Evolutionary conservation across 1,140 invertebrate genomes (phyloP), one percentile per base, ranked within the genome.

Genomic region (Spodoptera litura): DNA sequence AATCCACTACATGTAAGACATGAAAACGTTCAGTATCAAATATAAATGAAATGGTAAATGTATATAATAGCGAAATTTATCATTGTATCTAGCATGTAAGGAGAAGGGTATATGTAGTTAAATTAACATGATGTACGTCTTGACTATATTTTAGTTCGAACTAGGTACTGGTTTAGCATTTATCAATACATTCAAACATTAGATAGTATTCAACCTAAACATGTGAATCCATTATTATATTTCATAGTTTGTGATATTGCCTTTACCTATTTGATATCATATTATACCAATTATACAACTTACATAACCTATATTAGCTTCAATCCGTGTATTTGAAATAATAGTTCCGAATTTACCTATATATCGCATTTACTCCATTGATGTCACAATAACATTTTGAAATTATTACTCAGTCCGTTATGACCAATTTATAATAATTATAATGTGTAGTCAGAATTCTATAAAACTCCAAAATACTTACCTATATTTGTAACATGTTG

Each of bases 51-150:
- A 52, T 77, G 62, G 61, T 77, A 77, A 56, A 56, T 77, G 74
- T 77, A 68, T 68, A 77, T 77, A 76, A 77, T 77, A 77, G 51
- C 31, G 68, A 68, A 77, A 49, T 55, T 38, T 66, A 55, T 77
- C 58, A 62, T 59, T 75, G 71, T 73, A 75, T 12, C 31, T 75
- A 64, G 51, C 12, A 68, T 64, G 6, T 75, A 75, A 75, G 58
- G 73, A 75, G 58, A 75, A 62, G 73, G 73, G 73, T 75, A 75
- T 75, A 75, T 72, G 38, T 72, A 72, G 58, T 61, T 75, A 73
- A 73, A 56, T 51, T 68, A 53, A 64, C 61, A 64, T 64, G 61
- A 64, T 31, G 13, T 20, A 13, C 13, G 20, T 52, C 44, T 53
- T 49, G 38, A 68, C 49, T 52, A 68, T 52, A 27, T 52, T 53